Evolutionary conservation across 2,797 vertebrate genomes (phyloP).

Genomic region (Acridotheres tristis): DNA sequence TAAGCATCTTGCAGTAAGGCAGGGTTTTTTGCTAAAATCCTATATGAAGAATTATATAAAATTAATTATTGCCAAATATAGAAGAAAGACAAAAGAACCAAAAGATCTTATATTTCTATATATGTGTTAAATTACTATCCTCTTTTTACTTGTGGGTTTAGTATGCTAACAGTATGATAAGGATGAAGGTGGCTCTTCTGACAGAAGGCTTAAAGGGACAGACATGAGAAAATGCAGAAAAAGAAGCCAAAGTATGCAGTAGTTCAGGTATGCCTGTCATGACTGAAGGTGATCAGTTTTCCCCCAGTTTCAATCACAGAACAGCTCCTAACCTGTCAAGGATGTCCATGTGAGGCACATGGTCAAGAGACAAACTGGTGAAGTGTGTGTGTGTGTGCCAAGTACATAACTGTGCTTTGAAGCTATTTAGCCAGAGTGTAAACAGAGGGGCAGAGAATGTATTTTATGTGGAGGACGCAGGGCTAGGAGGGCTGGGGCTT

Average conservation of each 20-base stretch:
- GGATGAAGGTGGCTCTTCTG: background rate
- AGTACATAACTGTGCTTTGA: background rate
- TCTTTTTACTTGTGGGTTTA: background rate
- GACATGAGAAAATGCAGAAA: background rate
- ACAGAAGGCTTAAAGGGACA: background rate
- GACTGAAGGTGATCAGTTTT: background rate
- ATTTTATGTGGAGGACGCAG: background rate
- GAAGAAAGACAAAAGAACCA: background rate
- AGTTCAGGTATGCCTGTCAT: background rate
- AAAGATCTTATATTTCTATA: background rate
- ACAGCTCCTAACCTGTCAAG: background rate
- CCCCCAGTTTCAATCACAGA: background rate
- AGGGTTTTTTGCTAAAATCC: background rate
- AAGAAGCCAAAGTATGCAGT: rapidly evolving
- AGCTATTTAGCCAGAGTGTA: background rate
- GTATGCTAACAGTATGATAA: background rate
- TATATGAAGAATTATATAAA: background rate
- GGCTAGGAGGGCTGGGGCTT: background rate
- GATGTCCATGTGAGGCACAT: rapidly evolving
- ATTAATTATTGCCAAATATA: background rate
- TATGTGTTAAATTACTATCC: background rate
- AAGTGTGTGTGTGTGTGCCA: background rate
- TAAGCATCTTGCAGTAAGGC: background rate
- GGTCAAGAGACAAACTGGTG: background rate
- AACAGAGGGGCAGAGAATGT: background rate